Evolutionary conservation across 2,797 vertebrate genomes (phyloP).

Genomic region (Peromyscus melanophrys): DNA sequence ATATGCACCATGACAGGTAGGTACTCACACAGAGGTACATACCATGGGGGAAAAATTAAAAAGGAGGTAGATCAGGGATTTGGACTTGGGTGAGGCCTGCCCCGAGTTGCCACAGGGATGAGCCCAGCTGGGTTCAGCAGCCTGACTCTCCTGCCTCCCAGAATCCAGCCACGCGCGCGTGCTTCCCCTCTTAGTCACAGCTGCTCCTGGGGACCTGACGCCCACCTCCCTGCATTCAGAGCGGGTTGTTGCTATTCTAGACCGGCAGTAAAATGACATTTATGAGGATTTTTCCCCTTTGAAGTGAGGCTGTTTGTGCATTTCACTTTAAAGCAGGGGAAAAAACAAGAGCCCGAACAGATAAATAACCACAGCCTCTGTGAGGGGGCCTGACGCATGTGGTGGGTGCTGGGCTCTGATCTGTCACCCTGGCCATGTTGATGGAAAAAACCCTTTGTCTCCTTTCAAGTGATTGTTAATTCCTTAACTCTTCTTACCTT

Average conservation of each 20-base stretch:
- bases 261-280: conserved; percentile 79
- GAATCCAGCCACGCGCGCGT: not conserved
- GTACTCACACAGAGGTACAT: not conserved
- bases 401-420: not conserved
- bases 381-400: conserved; percentile 46
- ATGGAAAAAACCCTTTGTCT: not conserved
- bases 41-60: no score
- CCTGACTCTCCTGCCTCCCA: not conserved
- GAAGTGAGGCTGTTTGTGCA: conserved; percentile 81
- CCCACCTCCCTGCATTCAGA: not conserved
- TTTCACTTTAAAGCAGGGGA: conserved; percentile 79
- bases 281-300: conserved; percentile 82
- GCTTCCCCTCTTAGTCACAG: conserved; percentile 46
- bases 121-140: not conserved
- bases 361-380: conserved; percentile 73
- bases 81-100: not conserved
- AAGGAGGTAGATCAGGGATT: not conserved
- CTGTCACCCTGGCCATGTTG: not conserved
- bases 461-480: conserved; percentile 56
- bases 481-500: not conserved
- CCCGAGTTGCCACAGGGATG: not conserved
- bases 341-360: conserved; percentile 74
- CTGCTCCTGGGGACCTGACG: conserved; percentile 35
- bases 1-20: not conserved
- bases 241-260: conserved; percentile 68